A percentile compares a stretch with the other conserved stretches of the same genome.
Conservation (phyloP, 2,888 invertebrate genomes). For the Drosophila meridiana region DNA sequence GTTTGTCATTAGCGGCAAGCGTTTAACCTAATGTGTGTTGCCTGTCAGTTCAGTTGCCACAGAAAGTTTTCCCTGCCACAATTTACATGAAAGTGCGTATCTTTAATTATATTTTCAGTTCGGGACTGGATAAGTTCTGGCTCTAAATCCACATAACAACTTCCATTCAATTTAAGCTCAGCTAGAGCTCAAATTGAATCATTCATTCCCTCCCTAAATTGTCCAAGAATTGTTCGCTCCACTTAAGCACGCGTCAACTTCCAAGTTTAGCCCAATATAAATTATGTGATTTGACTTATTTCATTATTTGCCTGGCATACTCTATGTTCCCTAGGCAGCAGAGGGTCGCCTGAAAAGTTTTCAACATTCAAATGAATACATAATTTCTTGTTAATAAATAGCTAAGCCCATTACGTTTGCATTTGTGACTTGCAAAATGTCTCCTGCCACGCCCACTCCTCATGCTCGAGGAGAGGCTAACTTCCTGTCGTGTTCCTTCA, state of each 20-base stretch:
- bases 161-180: conserved; percentile 8
- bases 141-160: neutral
- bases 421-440: neutral
- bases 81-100: conserved; percentile 10
- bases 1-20: conserved; percentile 37
- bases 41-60: conserved; percentile 33
- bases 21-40: conserved; percentile 16
- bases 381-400: conserved; percentile 3
- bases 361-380: neutral
- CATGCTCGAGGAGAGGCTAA: neutral
- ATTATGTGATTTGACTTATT: conserved; percentile 75
- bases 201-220: neutral
- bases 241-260: conserved; percentile 72
- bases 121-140: too few relatives aligned
- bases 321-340: neutral
- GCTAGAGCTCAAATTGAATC: neutral
- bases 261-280: conserved; percentile 69
- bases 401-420: conserved; percentile 3
- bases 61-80: conserved; percentile 27
- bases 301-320: conserved; percentile 52
- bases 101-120: conserved; percentile 3
- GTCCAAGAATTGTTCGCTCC: conserved; percentile 27
- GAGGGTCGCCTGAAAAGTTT: neutral
- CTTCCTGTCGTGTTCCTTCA: neutral
- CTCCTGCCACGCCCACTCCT: neutral